A percentile compares a stretch with the other conserved stretches of the same genome.
These are phyloP conservation scores for Dendrocopos noguchii DNA, from an alignment of 2,113 vertebrate genomes.

Conservation along the genomic window DNA sequence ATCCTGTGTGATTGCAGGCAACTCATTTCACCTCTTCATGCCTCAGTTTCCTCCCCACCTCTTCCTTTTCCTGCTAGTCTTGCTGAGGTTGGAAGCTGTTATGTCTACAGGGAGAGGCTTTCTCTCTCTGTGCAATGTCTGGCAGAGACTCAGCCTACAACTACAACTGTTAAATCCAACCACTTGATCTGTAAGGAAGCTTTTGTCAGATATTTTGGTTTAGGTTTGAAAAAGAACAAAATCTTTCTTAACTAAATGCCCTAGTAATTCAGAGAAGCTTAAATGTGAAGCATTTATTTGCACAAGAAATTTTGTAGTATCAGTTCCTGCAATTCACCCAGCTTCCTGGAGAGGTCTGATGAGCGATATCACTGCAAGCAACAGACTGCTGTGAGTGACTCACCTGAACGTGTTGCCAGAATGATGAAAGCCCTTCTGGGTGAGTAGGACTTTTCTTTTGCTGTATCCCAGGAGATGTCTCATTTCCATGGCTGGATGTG, in stretches of 20 bases:
- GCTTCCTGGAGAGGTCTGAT: background rate
- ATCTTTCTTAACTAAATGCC: rapidly evolving
- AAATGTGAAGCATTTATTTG: background rate
- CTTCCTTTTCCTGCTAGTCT: background rate
- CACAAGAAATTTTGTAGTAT: rapidly evolving
- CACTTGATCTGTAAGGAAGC: background rate
- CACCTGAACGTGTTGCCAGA: background rate
- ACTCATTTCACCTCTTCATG: background rate
- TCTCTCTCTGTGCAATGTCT: background rate
- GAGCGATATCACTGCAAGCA: too few species aligned
- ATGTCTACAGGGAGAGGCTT: background rate
- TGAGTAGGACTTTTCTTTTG: background rate
- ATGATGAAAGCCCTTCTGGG: background rate
- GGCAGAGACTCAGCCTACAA: background rate
- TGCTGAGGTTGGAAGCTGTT: background rate
- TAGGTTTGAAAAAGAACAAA: background rate
- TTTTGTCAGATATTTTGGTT: background rate
- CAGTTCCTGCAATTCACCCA: background rate
- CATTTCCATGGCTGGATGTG: background rate
- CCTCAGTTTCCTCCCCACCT: background rate
- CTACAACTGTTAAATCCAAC: background rate
- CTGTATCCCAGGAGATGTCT: background rate
- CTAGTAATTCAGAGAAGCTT: background rate
- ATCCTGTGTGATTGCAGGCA: background rate
- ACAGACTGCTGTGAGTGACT: background rate